Percentiles rank a stretch among this genome's conserved stretches.
phyloP scores from a whole-genome alignment of 2,888 invertebrate species.

The Drosophila multiciliata region DNA sequence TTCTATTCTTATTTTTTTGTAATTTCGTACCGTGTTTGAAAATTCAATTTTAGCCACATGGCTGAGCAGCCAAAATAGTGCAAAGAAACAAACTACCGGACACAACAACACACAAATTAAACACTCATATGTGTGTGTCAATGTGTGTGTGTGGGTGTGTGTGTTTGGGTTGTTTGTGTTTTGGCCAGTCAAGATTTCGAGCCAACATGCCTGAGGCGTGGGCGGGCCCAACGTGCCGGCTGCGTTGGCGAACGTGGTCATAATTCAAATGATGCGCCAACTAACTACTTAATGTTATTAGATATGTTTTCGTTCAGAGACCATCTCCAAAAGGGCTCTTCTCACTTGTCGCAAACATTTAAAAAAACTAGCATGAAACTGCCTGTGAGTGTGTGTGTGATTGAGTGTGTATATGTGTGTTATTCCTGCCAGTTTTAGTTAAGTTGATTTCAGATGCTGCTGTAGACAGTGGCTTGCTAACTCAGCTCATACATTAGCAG shows the following conservation, averaged over 20 bases:
- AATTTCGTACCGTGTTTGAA: slow-evolving; percentile 64
- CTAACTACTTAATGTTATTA: slow-evolving; percentile 79
- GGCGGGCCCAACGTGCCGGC: slow-evolving; percentile 48
- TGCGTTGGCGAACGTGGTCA: slow-evolving; percentile 70
- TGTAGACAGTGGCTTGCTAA: slow-evolving; percentile 1
- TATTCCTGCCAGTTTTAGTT: slow-evolving; percentile 28
- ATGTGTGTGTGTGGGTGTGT: slow-evolving; percentile 2
- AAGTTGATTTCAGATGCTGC: slow-evolving; percentile 68
- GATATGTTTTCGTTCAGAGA: slow-evolving; percentile 54
- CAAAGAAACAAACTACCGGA: slow-evolving; percentile 40
- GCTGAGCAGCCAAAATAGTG: slow-evolving; percentile 47
- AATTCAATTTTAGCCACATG: slow-evolving; percentile 64
- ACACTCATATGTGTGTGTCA: slow-evolving; percentile 22
- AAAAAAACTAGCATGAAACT: slow-evolving; percentile 46
- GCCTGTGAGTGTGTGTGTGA: slow-evolving; percentile 9
- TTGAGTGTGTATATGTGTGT: slow-evolving; percentile 7
- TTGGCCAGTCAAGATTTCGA: slow-evolving; percentile 9
- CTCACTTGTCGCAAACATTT: slow-evolving; percentile 23
- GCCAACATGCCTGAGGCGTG: slow-evolving; percentile 13
- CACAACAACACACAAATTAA: slow-evolving; percentile 47
- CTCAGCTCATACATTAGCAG: background rate
- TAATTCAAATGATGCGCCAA: slow-evolving; percentile 75
- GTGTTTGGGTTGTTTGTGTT: slow-evolving; percentile 9
- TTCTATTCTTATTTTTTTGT: slow-evolving; percentile 7
- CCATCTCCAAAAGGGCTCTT: slow-evolving; percentile 36